Percentiles rank a stretch among this genome's conserved stretches.
phyloP scores from a whole-genome alignment of 2,888 invertebrate species.

The Oxycera nigricornis region DNA sequence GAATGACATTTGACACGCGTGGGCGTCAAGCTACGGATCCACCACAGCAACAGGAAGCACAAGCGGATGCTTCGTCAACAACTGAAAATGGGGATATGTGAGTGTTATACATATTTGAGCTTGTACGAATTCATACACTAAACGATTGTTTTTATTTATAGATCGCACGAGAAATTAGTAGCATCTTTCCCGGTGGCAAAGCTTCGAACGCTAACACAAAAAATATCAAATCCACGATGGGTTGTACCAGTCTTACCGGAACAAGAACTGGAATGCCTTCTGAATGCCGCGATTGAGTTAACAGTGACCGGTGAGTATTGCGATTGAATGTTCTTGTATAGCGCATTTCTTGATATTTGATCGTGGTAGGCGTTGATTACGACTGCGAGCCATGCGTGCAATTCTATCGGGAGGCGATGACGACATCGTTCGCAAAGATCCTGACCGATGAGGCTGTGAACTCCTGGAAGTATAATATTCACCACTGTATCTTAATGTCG shows the following conservation, averaged over 20 bases:
- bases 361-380: conserved; percentile 84
- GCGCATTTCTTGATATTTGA: too few species aligned
- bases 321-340: neutral
- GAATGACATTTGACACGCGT: conserved; percentile 61
- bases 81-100: conserved; percentile 47
- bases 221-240: conserved; percentile 96
- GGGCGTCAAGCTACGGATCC: conserved; percentile 54
- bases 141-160: conserved; percentile 46
- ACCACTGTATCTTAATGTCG: conserved; percentile 92
- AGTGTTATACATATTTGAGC: conserved; percentile 41
- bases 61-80: conserved; percentile 50
- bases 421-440: conserved; percentile 94
- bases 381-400: conserved; percentile 90
- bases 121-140: conserved; percentile 39
- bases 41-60: conserved; percentile 50
- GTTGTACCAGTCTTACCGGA: conserved; percentile 96
- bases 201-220: conserved; percentile 89
- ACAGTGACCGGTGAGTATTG: conserved; percentile 78
- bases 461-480: conserved; percentile 97
- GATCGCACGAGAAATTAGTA: conserved; percentile 60
- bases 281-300: conserved; percentile 87
- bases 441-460: conserved; percentile 97
- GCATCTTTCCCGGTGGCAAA: conserved; percentile 82
- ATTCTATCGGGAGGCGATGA: conserved; percentile 93
- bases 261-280: conserved; percentile 90